phyloP scores from a whole-genome alignment of 2,113 vertebrate genomes.

The Sinocyclocheilus maitianheensis region DNA sequence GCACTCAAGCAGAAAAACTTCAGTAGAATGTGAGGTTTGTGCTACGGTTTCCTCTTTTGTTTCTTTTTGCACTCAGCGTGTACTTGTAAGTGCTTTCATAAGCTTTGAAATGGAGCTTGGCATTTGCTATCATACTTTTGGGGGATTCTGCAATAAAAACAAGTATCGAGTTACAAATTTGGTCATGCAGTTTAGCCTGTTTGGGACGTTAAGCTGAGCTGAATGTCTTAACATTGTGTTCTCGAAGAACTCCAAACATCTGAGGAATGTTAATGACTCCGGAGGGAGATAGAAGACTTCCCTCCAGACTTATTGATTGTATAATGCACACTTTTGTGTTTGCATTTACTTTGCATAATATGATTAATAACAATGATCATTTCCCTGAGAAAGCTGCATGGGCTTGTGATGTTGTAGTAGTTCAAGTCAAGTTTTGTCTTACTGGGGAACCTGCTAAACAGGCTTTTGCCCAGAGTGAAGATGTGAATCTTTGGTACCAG shows the following conservation, averaged over 20 bases:
- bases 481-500: neutral
- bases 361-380: neutral
- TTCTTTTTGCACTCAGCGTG: neutral
- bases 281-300: conserved; percentile 52
- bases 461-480: conserved; percentile 12
- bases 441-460: conserved; percentile 29
- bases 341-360: neutral
- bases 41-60: conserved; percentile 16
- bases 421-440: neutral
- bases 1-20: conserved; percentile 2
- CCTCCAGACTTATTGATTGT: conserved; percentile 11
- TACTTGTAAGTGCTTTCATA: conserved; percentile 1
- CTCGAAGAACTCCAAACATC: conserved; percentile 69
- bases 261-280: conserved; percentile 75
- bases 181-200: neutral
- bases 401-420: neutral
- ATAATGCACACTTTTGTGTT: conserved; percentile 28
- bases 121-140: neutral
- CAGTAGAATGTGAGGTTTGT: neutral
- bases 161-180: conserved; percentile 21
- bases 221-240: conserved; percentile 65
- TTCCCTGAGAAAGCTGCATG: conserved; percentile 10
- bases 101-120: conserved; percentile 8
- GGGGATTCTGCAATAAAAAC: conserved; percentile 14
- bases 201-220: conserved; percentile 39